A percentile compares a stretch with the other conserved stretches of the same genome.
phyloP scores from a whole-genome alignment of 1,140 invertebrate species.

The Apis dorsata region DNA sequence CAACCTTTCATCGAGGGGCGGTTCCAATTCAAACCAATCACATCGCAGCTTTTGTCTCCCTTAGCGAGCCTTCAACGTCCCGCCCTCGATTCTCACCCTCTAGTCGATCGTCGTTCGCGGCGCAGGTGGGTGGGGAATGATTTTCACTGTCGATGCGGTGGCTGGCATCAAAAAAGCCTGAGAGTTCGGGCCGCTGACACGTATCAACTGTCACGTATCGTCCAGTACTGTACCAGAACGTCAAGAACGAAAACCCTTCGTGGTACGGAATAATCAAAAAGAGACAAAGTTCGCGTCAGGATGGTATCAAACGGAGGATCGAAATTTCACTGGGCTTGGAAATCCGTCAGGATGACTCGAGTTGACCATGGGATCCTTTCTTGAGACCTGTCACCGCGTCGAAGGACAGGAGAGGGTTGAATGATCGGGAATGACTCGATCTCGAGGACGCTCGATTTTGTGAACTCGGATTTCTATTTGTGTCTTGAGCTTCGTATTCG shows the following conservation, averaged over 20 bases:
- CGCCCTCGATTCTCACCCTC: constrained; percentile 55
- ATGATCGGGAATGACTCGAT: neutral
- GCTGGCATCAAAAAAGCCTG: constrained; percentile 60
- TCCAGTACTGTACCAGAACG: too few species aligned
- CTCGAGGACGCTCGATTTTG: neutral
- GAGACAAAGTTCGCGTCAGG: neutral
- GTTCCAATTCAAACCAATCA: constrained; percentile 41
- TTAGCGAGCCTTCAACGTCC: constrained; percentile 17
- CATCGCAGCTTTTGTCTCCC: neutral
- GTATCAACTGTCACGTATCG: constrained; percentile 14
- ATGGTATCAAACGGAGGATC: neutral
- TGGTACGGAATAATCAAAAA: too few species aligned
- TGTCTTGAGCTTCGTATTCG: neutral
- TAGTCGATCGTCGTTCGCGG: constrained; percentile 39
- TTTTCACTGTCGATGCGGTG: constrained; percentile 62
- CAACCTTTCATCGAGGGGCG: constrained; percentile 38
- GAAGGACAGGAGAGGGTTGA: constrained; percentile 45
- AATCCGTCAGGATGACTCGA: neutral
- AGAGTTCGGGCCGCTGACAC: constrained; percentile 53
- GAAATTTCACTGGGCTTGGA: neutral
- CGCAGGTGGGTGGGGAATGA: constrained; percentile 42
- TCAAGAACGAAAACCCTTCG: too few species aligned
- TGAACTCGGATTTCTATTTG: neutral
- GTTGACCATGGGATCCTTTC: constrained; percentile 21
- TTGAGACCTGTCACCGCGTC: constrained; percentile 48